These are phyloP conservation scores for Drosophila picticornis DNA, from an alignment of 2,888 invertebrate species.

Conservation along the genomic window DNA sequence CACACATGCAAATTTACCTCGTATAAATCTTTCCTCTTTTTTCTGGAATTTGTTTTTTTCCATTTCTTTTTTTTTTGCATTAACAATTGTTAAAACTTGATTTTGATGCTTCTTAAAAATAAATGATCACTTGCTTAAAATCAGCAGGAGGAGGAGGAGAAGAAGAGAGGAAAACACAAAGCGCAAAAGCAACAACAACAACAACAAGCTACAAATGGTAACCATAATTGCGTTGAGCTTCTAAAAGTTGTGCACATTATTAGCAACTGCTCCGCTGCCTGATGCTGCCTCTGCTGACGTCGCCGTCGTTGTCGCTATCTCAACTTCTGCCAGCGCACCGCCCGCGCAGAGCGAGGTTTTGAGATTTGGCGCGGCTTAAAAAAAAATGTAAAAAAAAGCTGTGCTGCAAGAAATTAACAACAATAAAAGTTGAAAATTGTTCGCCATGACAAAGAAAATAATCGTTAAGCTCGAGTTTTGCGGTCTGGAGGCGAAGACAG, in stretches of 20 bases:
- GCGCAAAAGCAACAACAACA: conserved; percentile 40
- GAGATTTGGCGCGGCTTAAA: conserved; percentile 58
- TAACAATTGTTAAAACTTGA: conserved; percentile 76
- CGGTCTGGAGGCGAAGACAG: conserved; percentile 55
- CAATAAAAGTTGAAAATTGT: conserved; percentile 76
- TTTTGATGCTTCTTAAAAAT: conserved; percentile 74
- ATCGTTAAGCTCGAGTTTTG: conserved; percentile 62
- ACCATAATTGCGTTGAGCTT: conserved; percentile 65
- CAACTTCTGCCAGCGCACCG: conserved; percentile 36
- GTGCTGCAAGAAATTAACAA: conserved; percentile 74
- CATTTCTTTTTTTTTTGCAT: conserved; percentile 52
- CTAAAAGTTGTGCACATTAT: conserved; percentile 61
- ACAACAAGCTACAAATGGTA: conserved; percentile 30
- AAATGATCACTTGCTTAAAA: conserved; percentile 74
- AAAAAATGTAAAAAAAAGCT: conserved; percentile 39
- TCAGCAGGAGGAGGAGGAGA: background rate
- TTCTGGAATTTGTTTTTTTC: conserved; percentile 14
- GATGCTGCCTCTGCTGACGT: conserved; percentile 3
- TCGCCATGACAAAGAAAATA: conserved; percentile 79
- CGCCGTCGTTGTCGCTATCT: conserved; percentile 18
- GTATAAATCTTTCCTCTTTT: conserved; percentile 63
- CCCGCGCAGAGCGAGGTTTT: conserved; percentile 55
- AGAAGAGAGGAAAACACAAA: conserved; percentile 20
- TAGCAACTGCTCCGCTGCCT: conserved; percentile 48
- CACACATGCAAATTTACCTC: conserved; percentile 20